A percentile compares a stretch with the other conserved stretches of the same genome.
These are phyloP conservation scores for Smittia sp. DNA, from an alignment of 2,888 invertebrate species.

Conservation along the genomic window DNA sequence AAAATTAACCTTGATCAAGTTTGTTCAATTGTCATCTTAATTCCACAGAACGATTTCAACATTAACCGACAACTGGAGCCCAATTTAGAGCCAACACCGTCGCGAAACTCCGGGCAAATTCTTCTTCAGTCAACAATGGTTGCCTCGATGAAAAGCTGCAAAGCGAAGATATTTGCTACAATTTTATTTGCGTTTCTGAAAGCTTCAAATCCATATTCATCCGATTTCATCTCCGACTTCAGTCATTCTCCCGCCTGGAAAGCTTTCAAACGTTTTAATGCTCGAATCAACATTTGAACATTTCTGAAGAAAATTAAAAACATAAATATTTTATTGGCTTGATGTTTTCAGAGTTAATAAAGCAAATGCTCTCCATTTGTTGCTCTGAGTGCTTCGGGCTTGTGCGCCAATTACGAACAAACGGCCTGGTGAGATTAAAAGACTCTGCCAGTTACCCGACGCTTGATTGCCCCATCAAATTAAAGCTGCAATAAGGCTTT, in stretches of 20 bases:
- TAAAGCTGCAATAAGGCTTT: not conserved
- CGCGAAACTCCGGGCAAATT: no score
- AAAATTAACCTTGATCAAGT: no score
- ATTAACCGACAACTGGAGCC: no score
- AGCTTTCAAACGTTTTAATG: not conserved
- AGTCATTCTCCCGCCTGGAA: not conserved
- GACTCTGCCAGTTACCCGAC: not conserved
- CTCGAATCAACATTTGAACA: not conserved
- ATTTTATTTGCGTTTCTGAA: not conserved
- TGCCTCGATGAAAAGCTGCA: not conserved
- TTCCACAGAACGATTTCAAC: no score
- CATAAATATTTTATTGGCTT: constrained; percentile 1
- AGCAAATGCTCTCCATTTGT: not conserved
- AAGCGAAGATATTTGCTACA: not conserved
- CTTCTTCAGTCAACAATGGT: not conserved
- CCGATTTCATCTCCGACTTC: not conserved
- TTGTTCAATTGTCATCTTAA: no score
- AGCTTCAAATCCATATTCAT: constrained; percentile 9
- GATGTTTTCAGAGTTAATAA: not conserved
- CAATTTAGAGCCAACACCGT: no score
- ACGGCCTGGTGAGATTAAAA: not conserved
- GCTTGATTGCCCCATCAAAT: not conserved
- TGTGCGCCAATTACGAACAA: no score
- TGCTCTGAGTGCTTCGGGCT: not conserved
- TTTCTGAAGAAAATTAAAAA: not conserved